Evolutionary conservation across 2,888 invertebrate genomes (phyloP), one percentile per base, ranked within the genome.

Genomic region (Piscicola geometra): DNA sequence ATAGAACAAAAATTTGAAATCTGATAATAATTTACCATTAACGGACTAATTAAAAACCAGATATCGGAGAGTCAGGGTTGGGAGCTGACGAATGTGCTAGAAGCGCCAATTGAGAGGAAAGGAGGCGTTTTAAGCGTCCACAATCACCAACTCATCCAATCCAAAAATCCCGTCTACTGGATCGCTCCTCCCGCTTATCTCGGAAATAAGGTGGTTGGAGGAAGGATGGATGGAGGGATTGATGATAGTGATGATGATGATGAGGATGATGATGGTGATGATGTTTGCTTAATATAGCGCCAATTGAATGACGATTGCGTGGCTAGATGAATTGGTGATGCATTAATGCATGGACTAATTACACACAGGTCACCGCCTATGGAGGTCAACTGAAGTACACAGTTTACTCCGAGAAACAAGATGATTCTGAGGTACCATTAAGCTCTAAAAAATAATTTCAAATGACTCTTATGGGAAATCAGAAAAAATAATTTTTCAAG

Each of bases 381-480:
- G 97, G 96, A 1, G 95, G 94, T 0, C 88, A 89, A 77, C 86
- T 97, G 28, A 90, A 89, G 21, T 97, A 93, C 83, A 89, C 89
- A 0, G 87, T 95, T 0, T 76, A 81, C 70, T 83, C 82, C 75
- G 81, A 82, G 28, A 83, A 47, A 82, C 83, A 1, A 79, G 81
- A 82, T 21, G 91, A 90, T 0, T 89, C 93, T 0, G 96, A 96
- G 85, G 89, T 96, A 30, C 90, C 82, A 30, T 79, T 81, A 36
- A 81, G 82, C 77, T 78, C 80, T n/a, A n/a, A n/a, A n/a, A n/a
- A n/a, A n/a, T n/a, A n/a, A n/a, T n/a, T n/a, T n/a, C n/a, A n/a
- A n/a, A n/a, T n/a, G n/a, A n/a, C n/a, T n/a, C n/a, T n/a, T n/a
- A n/a, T n/a, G n/a, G n/a, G n/a, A n/a, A n/a, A n/a, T n/a, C n/a